Conservation (phyloP, 2,888 invertebrate genomes). For the Abrostola tripartita region DNA sequence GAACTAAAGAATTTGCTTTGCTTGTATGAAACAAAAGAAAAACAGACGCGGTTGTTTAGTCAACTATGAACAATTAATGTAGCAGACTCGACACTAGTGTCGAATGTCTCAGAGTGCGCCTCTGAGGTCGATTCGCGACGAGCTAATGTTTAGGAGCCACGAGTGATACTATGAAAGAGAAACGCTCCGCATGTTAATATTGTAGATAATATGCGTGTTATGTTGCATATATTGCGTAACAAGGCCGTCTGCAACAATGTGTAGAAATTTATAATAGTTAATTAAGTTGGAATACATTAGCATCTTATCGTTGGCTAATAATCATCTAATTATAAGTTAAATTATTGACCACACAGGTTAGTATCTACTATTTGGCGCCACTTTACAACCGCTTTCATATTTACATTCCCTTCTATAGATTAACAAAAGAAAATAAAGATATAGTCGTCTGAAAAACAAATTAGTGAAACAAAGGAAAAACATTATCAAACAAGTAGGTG, state of each 20-base stretch:
- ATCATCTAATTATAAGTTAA: slow-evolving; percentile 56
- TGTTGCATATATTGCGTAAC: slow-evolving; percentile 59
- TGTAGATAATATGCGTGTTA: slow-evolving; percentile 59
- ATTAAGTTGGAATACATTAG: slow-evolving; percentile 60
- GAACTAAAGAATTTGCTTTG: no score
- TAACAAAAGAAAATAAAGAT: slow-evolving; percentile 1
- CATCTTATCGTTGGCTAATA: slow-evolving; percentile 60
- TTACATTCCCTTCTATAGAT: slow-evolving; percentile 9
- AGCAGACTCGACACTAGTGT: no score
- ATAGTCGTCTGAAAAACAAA: slow-evolving; percentile 8
- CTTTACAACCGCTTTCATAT: slow-evolving; percentile 22
- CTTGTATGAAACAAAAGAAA: no score
- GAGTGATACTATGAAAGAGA: slow-evolving; percentile 52
- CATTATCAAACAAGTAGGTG: slow-evolving; percentile 22
- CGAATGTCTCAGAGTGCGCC: no score
- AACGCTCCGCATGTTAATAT: slow-evolving; percentile 58
- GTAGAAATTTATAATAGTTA: slow-evolving; percentile 62
- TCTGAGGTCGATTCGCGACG: no score
- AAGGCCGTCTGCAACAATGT: slow-evolving; percentile 63
- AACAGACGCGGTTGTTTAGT: no score
- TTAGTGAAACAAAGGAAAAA: slow-evolving; percentile 19
- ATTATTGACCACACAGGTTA: slow-evolving; percentile 50
- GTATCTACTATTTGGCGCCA: slow-evolving; percentile 25
- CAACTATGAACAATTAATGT: no score
- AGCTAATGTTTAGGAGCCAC: slow-evolving; percentile 15